Conservation (phyloP, 2,888 invertebrate genomes). For the Xestia rhomboidea region DNA sequence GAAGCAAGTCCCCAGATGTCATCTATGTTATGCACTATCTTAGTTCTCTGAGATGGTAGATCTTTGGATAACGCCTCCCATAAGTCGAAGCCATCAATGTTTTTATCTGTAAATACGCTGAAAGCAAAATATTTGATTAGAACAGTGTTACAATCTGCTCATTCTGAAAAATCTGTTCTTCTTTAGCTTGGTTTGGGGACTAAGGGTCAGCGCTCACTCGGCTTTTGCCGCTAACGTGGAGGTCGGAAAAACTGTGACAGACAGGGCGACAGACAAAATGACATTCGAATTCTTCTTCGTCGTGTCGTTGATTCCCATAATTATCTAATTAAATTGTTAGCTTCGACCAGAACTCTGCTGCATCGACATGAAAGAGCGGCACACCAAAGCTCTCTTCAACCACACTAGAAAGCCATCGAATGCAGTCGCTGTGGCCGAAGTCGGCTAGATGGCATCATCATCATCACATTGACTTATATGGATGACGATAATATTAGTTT, state of each 20-base stretch:
- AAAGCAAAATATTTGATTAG: slow-evolving; percentile 33
- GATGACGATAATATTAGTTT: neutral
- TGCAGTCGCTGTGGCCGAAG: too few relatives aligned
- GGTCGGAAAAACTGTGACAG: neutral
- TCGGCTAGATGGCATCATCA: too few relatives aligned
- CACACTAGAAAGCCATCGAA: too few relatives aligned
- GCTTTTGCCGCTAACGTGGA: neutral
- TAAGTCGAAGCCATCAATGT: slow-evolving; percentile 93
- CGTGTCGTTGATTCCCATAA: neutral
- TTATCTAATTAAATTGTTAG: neutral
- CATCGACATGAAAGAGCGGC: too few relatives aligned
- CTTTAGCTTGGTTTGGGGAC: neutral
- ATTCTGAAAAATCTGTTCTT: neutral
- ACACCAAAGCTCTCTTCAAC: too few relatives aligned
- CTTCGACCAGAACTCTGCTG: neutral
- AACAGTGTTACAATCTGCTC: neutral
- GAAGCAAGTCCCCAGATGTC: slow-evolving; percentile 93
- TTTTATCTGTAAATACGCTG: slow-evolving; percentile 75
- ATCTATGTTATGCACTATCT: slow-evolving; percentile 97
- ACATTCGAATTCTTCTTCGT: neutral
- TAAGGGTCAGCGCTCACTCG: neutral
- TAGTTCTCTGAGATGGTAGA: slow-evolving; percentile 90
- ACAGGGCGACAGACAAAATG: neutral
- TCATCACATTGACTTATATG: too few relatives aligned
- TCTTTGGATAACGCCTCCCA: slow-evolving; percentile 94